Base-by-base conservation (phyloP, 2,113 vertebrate genomes). In the Hyperopisus bebe region DNA sequence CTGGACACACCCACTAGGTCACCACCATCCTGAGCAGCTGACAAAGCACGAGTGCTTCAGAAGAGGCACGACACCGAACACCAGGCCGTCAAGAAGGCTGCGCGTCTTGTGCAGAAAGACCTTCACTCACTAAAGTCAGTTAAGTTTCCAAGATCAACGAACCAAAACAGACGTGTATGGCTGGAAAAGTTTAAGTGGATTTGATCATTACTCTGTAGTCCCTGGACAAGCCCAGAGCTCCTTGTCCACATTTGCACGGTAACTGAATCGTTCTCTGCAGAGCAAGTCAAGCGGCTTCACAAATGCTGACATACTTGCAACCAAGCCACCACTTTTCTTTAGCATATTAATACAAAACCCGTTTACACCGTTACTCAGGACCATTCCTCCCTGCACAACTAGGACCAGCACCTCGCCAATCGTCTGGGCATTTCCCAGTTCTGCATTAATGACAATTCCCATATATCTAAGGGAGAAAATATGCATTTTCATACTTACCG, bases 401-500 rank as follows among this genome's bases (percentile, higher is more conserved):
- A 10, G 35, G 7, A n/a, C 80, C 15, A 3, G 21, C 80, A 84
- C 27, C 62, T 44, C 6, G 0, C 31, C 35, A 42, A 44, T 44
- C 39, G 5, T 44, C 6, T 3, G 5, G 17, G 82, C 2, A 84
- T 21, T 11, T 47, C 42, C 19, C 42, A 7, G 10, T 5, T 84
- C 9, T 46, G 11, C 44, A 47, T 47, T n/a, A 47, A 84, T 10
- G 1, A 46, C 6, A 0, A 84, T 10, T 27, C 47, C 39, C 39
- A 13, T 51, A 82, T 39, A 55, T 88, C 10, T 39, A 44, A 42
- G 24, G 44, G 24, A 47, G 42, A 19, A 7, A 70, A 53, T 42
- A n/a, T 74, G 39, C n/a, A 89, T 44, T 4, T 89, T 53, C 83
- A 77, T 89, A 84, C 88, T 89, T 89, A 89, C 88, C 74, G 1